A percentile compares a stretch with the other conserved stretches of the same genome.
phyloP scores from a whole-genome alignment of 2,797 vertebrate species.

The Kryptolebias ocellatus region DNA sequence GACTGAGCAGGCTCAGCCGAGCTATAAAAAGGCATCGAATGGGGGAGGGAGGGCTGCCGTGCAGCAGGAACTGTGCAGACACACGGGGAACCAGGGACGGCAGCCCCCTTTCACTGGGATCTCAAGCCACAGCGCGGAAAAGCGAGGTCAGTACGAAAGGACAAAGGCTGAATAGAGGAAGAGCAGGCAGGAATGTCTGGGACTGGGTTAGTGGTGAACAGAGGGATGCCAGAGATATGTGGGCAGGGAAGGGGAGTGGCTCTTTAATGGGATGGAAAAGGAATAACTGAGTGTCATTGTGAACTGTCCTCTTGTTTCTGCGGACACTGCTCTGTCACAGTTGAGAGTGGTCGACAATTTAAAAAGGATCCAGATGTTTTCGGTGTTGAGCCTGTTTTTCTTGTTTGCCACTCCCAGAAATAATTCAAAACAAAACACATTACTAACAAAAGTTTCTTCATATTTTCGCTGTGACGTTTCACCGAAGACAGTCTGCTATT shows the following conservation, averaged over 20 bases:
- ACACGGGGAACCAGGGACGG: constrained; percentile 71
- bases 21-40: constrained; percentile 80
- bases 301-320: constrained; percentile 33
- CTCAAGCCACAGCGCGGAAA: constrained; percentile 59
- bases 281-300: constrained; percentile 22
- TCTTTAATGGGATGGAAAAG: constrained; percentile 42
- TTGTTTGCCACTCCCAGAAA: constrained; percentile 17
- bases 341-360: constrained; percentile 13
- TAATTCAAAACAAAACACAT: constrained; percentile 5
- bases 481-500: neutral
- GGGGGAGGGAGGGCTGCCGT: constrained; percentile 77
- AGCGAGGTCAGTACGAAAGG: constrained; percentile 84
- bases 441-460: neutral
- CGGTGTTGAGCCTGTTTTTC: constrained; percentile 7
- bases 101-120: constrained; percentile 73
- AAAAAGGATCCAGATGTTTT: constrained; percentile 10
- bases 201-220: constrained; percentile 12
- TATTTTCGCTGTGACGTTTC: constrained; percentile 1
- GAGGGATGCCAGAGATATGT: constrained; percentile 36
- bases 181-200: constrained; percentile 30
- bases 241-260: constrained; percentile 50
- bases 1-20: constrained; percentile 72
- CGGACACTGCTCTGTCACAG: constrained; percentile 11
- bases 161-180: constrained; percentile 57
- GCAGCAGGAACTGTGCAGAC: constrained; percentile 78